These are phyloP conservation scores for Aphaenogaster ashmeadi DNA, from an alignment of 1,140 invertebrate genomes.

Conservation along the genomic window DNA sequence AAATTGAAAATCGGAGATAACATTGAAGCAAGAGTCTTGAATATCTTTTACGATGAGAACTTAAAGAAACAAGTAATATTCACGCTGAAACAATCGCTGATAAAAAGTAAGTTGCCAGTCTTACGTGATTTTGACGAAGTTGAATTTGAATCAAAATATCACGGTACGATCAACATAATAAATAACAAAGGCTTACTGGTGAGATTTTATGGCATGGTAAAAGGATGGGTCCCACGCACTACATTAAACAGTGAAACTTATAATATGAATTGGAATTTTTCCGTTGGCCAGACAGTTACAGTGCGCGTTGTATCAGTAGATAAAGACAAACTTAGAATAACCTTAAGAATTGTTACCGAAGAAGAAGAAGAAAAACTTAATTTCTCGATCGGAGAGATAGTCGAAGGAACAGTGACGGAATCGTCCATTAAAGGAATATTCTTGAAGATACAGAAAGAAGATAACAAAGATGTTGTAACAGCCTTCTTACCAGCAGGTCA, in stretches of 20 bases:
- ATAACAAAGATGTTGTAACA: constrained; percentile 27
- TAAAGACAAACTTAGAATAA: constrained; percentile 82
- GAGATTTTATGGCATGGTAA: constrained; percentile 89
- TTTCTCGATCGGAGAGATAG: constrained; percentile 78
- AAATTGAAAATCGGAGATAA: constrained; percentile 85
- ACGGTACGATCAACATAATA: constrained; percentile 88
- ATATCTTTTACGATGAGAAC: neutral
- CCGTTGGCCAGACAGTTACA: constrained; percentile 89
- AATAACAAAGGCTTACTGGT: constrained; percentile 87
- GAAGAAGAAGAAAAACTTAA: constrained; percentile 20
- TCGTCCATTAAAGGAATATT: constrained; percentile 79
- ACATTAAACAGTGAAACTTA: constrained; percentile 86
- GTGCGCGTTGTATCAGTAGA: constrained; percentile 85
- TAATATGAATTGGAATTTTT: constrained; percentile 86
- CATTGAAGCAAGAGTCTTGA: constrained; percentile 87
- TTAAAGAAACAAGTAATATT: constrained; percentile 83
- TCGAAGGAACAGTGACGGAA: constrained; percentile 79
- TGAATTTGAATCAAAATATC: constrained; percentile 86
- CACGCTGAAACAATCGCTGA: constrained; percentile 88
- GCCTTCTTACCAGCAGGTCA: constrained; percentile 83
- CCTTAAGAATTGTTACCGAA: constrained; percentile 80
- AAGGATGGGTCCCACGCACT: constrained; percentile 88
- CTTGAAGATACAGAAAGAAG: constrained; percentile 69
- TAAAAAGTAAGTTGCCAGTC: constrained; percentile 86
- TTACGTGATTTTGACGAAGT: constrained; percentile 86